phyloP scores from a whole-genome alignment of 2,797 vertebrate species.

The Sebastes cheni region DNA sequence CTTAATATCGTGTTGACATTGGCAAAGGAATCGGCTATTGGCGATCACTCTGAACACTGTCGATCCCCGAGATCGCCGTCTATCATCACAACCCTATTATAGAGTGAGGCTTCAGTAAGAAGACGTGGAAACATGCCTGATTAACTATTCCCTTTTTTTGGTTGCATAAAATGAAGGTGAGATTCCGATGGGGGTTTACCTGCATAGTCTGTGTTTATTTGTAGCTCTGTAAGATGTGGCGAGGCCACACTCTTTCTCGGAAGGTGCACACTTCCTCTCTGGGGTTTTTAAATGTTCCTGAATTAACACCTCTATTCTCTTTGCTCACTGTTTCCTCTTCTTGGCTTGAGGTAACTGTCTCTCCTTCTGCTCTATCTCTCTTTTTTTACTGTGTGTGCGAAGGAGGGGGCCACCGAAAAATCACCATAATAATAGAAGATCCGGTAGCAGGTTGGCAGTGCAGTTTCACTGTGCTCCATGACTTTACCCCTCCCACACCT shows the following conservation, averaged over 20 bases:
- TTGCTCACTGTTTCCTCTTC: slow-evolving; percentile 23
- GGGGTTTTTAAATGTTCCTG: neutral
- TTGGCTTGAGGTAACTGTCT: slow-evolving; percentile 47
- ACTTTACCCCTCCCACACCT: slow-evolving; percentile 20
- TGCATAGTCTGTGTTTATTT: neutral
- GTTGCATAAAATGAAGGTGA: no score
- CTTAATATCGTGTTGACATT: neutral
- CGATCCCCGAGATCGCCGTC: no score
- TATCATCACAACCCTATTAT: no score
- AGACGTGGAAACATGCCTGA: no score
- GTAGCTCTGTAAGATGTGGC: neutral
- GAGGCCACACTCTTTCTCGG: neutral
- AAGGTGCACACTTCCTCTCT: neutral
- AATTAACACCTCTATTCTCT: slow-evolving; percentile 20
- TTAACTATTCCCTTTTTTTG: no score
- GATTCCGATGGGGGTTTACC: neutral
- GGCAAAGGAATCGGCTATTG: neutral
- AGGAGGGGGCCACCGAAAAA: slow-evolving; percentile 93
- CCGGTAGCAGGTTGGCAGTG: slow-evolving; percentile 95
- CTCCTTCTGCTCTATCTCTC: slow-evolving; percentile 54
- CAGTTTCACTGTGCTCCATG: slow-evolving; percentile 76
- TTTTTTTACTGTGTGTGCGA: slow-evolving; percentile 62
- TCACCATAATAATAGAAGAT: slow-evolving; percentile 99
- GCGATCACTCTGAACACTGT: neutral
- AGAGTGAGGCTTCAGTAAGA: no score